Conservation (phyloP, 2,797 vertebrate species). For the Molothrus aeneus region DNA sequence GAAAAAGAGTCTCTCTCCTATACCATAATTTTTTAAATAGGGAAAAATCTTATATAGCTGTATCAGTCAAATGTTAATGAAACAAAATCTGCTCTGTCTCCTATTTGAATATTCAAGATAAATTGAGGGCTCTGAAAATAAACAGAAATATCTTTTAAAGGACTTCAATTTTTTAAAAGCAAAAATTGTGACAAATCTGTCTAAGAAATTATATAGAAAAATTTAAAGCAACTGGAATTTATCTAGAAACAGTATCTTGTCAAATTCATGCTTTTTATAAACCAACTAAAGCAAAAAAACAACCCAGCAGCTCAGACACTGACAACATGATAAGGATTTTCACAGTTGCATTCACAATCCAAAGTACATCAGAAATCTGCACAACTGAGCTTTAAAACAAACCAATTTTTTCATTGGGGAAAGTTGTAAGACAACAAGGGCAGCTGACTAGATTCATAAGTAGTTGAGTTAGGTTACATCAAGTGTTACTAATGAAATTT, state of each 20-base stretch:
- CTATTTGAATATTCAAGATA: background rate
- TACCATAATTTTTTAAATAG: background rate
- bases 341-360: slow-evolving; percentile 19
- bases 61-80: background rate
- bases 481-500: slow-evolving; percentile 59
- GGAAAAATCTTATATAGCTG: background rate
- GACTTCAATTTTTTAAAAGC: background rate
- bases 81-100: background rate
- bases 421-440: slow-evolving; percentile 52
- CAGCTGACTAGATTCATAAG: slow-evolving; percentile 35
- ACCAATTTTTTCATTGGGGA: slow-evolving; percentile 43
- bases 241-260: background rate
- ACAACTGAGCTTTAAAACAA: slow-evolving; percentile 53
- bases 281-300: slow-evolving; percentile 23
- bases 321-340: slow-evolving; percentile 49
- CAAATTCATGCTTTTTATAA: slow-evolving; percentile 23
- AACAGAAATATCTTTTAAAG: background rate
- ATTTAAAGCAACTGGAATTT: background rate
- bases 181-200: background rate
- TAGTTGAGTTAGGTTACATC: slow-evolving; percentile 46
- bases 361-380: slow-evolving; percentile 47
- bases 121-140: background rate
- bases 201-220: slow-evolving; percentile 14
- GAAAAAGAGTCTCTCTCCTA: background rate
- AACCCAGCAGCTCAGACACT: background rate